Evolutionary conservation across 2,797 vertebrate species (phyloP).

Genomic region (Darevskia nairensis): DNA sequence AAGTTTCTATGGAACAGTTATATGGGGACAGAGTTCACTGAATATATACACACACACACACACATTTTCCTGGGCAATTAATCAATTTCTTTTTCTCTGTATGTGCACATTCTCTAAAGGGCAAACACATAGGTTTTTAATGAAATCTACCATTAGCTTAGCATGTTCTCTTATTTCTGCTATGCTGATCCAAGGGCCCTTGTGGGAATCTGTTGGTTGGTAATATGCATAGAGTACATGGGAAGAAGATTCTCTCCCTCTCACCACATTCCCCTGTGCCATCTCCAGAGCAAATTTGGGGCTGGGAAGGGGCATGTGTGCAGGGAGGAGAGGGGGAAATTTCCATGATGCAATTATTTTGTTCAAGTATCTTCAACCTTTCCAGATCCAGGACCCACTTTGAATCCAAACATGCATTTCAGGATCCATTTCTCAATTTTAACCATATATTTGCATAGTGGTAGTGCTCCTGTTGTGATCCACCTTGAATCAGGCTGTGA

Average conservation of each 20-base stretch:
- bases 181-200: background rate
- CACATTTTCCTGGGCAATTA: constrained; percentile 23
- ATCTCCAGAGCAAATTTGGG: too few species aligned
- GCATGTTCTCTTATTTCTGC: background rate
- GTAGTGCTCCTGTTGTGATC: too few species aligned
- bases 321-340: too few species aligned
- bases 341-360: too few species aligned
- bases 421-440: too few species aligned
- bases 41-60: background rate
- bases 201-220: background rate
- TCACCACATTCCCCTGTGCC: too few species aligned
- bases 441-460: too few species aligned
- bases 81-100: constrained; percentile 37
- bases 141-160: constrained; percentile 35
- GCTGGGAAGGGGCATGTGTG: too few species aligned
- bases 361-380: too few species aligned
- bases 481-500: too few species aligned
- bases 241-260: background rate
- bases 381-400: too few species aligned
- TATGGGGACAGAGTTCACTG: constrained; percentile 33
- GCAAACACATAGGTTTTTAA: constrained; percentile 6
- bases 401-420: too few species aligned
- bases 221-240: background rate
- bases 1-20: constrained; percentile 58
- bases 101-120: constrained; percentile 29